Evolutionary conservation across 2,888 invertebrate species (phyloP).

Genomic region (Ennomos fuscantarius): DNA sequence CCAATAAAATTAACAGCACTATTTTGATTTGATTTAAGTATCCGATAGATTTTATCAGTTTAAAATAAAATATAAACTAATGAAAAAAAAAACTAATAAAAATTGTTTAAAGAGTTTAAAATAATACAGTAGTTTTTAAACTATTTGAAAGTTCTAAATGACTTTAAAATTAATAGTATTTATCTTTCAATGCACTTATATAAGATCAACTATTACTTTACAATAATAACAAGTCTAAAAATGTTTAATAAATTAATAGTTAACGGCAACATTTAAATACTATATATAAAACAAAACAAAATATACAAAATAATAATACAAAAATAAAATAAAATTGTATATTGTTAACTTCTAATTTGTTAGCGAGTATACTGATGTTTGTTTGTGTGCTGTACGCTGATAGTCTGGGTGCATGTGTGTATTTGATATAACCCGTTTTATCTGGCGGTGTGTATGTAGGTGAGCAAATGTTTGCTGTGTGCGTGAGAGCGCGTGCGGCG

Average conservation of each 20-base stretch:
- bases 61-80: no score
- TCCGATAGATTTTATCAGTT: no score
- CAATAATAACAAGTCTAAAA: constrained; percentile 23
- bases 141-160: no score
- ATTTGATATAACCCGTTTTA: constrained; percentile 69
- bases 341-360: constrained; percentile 53
- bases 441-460: constrained; percentile 48
- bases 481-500: constrained; percentile 68
- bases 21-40: no score
- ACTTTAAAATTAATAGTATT: no score
- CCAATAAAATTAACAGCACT: no score
- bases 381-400: constrained; percentile 53
- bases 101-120: no score
- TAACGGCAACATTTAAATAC: constrained; percentile 42
- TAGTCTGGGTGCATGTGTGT: constrained; percentile 47
- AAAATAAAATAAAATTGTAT: no score
- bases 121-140: no score
- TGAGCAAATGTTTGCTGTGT: constrained; percentile 51
- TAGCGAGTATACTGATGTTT: constrained; percentile 50
- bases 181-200: no score
- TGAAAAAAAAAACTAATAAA: no score
- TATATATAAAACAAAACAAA: constrained; percentile 52
- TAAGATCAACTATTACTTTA: constrained; percentile 7
- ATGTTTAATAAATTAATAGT: constrained; percentile 47
- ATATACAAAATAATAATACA: no score